Base-by-base conservation (phyloP, 2,797 vertebrate genomes). In the Holocentrus rufus region DNA sequence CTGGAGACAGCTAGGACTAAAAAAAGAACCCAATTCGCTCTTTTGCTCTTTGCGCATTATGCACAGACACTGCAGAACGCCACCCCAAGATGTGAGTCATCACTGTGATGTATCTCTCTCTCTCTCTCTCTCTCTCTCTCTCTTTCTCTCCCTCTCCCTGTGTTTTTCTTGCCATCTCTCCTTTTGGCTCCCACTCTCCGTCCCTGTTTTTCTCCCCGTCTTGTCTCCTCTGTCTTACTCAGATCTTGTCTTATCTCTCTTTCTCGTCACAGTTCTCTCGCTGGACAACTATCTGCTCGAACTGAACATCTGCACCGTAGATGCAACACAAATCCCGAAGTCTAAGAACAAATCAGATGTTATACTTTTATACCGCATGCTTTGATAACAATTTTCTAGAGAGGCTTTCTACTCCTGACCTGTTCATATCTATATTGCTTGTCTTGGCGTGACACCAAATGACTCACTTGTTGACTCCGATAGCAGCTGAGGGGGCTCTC, bases 81-180 rank as follows among this genome's bases (percentile, higher is more conserved):
- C 86, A 88, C 78, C 73, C 76, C 70, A 82, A 87, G 83, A 88
- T 46, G 79, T 95, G 94, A 94, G 85, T 94, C 94, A 95, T 92
- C 89, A 67, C 80, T 89, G 79, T 87, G 75, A 90, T 88, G 84
- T 80, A 69, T 69, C 34, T 52, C 49, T 49, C 65, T 62, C 71
- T 54, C 65, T 8, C 14, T 17, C 44, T 44, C 30, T 57, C 65
- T n/a, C 47, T 31, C 57, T 64, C 63, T 65, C 56, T 64, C 52
- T 15, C 34, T 39, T 55, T 65, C 63, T 63, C 22, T 56, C 20
- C 17, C 20, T 36, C 15, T 18, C 15, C 15, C 9, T 10, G 23
- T 9, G 31, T n/a, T 9, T 36, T 36, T n/a, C 27, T n/a, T 15
- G 5, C 49, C 17, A 10, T 46, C 22, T 34, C 5, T 8, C 54